phyloP scores from a whole-genome alignment of 2,888 invertebrate species.

The Cosmorhoe ocellata region DNA sequence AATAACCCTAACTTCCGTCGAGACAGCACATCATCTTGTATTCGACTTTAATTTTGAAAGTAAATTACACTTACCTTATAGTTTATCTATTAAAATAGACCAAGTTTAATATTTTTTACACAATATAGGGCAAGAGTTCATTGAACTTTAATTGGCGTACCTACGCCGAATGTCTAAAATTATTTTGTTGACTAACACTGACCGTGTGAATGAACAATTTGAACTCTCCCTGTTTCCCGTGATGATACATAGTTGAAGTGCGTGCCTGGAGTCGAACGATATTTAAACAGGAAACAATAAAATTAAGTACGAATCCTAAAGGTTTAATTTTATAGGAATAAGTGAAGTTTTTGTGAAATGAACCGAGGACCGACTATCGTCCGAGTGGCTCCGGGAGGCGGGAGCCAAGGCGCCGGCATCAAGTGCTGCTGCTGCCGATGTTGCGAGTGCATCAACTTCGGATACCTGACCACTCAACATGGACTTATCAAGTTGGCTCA shows the following conservation, averaged over 20 bases:
- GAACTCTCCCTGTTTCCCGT: constrained; percentile 65
- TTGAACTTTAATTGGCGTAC: constrained; percentile 49
- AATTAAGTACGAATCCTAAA: neutral
- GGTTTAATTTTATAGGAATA: neutral
- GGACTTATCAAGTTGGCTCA: constrained; percentile 90
- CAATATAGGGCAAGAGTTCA: constrained; percentile 48
- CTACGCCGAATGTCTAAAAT: constrained; percentile 67
- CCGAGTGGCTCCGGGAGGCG: constrained; percentile 62
- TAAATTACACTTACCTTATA: too few species aligned
- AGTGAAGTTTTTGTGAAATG: constrained; percentile 41
- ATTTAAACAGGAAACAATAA: neutral
- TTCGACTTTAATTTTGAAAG: neutral
- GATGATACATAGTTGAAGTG: constrained; percentile 32
- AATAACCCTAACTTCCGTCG: constrained; percentile 44
- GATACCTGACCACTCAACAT: constrained; percentile 87
- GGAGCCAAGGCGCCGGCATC: constrained; percentile 75
- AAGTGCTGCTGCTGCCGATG: constrained; percentile 89
- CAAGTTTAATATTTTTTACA: constrained; percentile 1
- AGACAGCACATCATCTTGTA: constrained; percentile 1
- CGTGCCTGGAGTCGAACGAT: constrained; percentile 11
- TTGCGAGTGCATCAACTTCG: constrained; percentile 90
- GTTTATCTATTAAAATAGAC: too few species aligned
- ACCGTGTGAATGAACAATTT: constrained; percentile 61
- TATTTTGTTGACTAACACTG: constrained; percentile 73
- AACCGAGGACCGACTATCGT: constrained; percentile 77